Percentiles rank a stretch among this genome's conserved stretches.
phyloP scores from a whole-genome alignment of 1,140 invertebrate species.

The Drosophila subpulchrella region DNA sequence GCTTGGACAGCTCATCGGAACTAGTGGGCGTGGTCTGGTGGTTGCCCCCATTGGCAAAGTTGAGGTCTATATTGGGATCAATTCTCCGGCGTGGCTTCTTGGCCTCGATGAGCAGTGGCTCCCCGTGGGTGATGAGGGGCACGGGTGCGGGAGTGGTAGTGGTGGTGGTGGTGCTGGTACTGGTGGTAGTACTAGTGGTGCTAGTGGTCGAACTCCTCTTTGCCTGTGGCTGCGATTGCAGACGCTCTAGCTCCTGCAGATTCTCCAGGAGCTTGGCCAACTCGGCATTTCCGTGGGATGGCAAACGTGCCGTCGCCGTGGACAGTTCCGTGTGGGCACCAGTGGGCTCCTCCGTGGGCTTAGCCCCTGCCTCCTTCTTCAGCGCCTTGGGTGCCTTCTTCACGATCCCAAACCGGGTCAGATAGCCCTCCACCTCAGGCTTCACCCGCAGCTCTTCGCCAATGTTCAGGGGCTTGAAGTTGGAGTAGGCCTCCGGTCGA shows the following conservation, averaged over 20 bases:
- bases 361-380: conserved; percentile 49
- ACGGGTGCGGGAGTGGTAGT: conserved; percentile 35
- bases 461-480: conserved; percentile 80
- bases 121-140: conserved; percentile 74
- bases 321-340: conserved; percentile 67
- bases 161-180: conserved; percentile 28
- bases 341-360: conserved; percentile 56
- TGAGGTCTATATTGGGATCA: conserved; percentile 78
- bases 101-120: conserved; percentile 70
- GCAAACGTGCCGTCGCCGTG: conserved; percentile 61
- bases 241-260: conserved; percentile 78
- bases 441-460: conserved; percentile 78
- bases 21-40: conserved; percentile 46
- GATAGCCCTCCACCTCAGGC: conserved; percentile 80
- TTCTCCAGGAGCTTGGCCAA: conserved; percentile 74
- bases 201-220: neutral
- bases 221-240: conserved; percentile 77
- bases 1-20: conserved; percentile 68
- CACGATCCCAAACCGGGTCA: conserved; percentile 81
- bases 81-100: conserved; percentile 76
- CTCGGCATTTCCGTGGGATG: conserved; percentile 49
- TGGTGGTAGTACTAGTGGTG: conserved; percentile 16
- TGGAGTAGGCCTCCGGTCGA: conserved; percentile 74
- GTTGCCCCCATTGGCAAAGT: conserved; percentile 68
- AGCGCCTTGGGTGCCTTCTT: conserved; percentile 70